Evolutionary conservation across 2,113 vertebrate genomes (phyloP).

Genomic region (Amphiprion ocellaris): DNA sequence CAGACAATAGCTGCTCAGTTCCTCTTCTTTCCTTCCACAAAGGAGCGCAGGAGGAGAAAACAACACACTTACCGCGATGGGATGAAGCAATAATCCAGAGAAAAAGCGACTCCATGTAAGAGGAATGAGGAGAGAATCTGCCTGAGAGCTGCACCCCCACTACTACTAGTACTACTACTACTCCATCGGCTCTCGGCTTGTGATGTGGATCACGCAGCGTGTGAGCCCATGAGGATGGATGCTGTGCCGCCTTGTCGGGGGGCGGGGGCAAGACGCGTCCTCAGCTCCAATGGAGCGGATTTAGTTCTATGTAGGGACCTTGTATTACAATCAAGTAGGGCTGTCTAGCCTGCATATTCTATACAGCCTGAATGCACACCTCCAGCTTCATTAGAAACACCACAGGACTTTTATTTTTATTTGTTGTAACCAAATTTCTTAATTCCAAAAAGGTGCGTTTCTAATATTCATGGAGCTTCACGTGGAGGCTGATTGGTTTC

Average conservation of each 20-base stretch:
- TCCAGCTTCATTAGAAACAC: not conserved
- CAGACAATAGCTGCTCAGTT: constrained; percentile 77
- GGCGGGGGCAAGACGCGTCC: constrained; percentile 71
- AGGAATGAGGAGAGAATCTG: constrained; percentile 9
- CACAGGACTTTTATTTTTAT: no score
- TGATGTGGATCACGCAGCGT: constrained; percentile 79
- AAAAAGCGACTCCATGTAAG: constrained; percentile 78
- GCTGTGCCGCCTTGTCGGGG: constrained; percentile 63
- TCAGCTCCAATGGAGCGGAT: constrained; percentile 59
- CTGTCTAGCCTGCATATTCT: constrained; percentile 25
- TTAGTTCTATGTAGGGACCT: constrained; percentile 61
- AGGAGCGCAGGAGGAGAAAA: not conserved
- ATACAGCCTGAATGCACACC: constrained; percentile 9
- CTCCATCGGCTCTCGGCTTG: constrained; percentile 68
- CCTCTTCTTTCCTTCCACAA: constrained; percentile 10
- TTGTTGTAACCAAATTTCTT: not conserved
- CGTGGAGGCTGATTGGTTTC: constrained; percentile 26
- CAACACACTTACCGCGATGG: constrained; percentile 77
- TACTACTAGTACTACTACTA: constrained; percentile 73
- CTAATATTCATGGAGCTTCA: constrained; percentile 28
- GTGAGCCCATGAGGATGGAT: constrained; percentile 72
- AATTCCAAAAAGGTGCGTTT: not conserved
- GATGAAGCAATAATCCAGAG: constrained; percentile 62
- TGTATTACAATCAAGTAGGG: constrained; percentile 53
- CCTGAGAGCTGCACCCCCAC: constrained; percentile 45